A percentile compares a stretch with the other conserved stretches of the same genome.
phyloP scores from a whole-genome alignment of 2,113 vertebrate species.

The Coptodon rendalli region DNA sequence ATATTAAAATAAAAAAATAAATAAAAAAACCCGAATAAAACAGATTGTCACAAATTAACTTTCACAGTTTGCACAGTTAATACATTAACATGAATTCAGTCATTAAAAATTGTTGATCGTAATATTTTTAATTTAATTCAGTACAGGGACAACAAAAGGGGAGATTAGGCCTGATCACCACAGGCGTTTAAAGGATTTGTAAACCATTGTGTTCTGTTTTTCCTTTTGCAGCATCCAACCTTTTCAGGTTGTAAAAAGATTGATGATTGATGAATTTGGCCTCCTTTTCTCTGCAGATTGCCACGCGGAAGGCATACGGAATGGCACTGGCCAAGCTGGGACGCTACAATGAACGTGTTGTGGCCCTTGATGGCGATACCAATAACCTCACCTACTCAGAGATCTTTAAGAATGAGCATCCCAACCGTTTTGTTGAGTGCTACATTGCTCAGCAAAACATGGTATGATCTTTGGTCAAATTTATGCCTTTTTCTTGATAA shows the following conservation, averaged over 20 bases:
- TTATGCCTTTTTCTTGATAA: neutral
- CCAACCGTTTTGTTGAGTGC: slow-evolving; percentile 89
- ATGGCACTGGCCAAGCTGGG: slow-evolving; percentile 86
- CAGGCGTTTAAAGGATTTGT: neutral
- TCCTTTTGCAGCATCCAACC: neutral
- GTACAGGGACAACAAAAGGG: neutral
- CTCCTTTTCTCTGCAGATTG: slow-evolving; percentile 67
- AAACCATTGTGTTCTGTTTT: neutral
- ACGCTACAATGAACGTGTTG: slow-evolving; percentile 81
- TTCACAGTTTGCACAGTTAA: neutral
- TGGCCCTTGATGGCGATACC: slow-evolving; percentile 90
- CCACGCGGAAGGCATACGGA: slow-evolving; percentile 90
- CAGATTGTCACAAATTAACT: neutral
- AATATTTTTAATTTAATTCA: neutral
- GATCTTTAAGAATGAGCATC: slow-evolving; percentile 91
- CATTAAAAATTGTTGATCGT: neutral
- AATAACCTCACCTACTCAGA: slow-evolving; percentile 94
- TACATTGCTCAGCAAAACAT: slow-evolving; percentile 96
- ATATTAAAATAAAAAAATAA: neutral
- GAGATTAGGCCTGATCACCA: neutral
- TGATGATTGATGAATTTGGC: neutral
- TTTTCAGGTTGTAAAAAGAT: neutral
- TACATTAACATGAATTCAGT: neutral
- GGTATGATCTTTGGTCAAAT: slow-evolving; percentile 64
- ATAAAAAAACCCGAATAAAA: neutral